phyloP scores from a whole-genome alignment of 2,797 vertebrate species.

The Chiropotes sagulatus region DNA sequence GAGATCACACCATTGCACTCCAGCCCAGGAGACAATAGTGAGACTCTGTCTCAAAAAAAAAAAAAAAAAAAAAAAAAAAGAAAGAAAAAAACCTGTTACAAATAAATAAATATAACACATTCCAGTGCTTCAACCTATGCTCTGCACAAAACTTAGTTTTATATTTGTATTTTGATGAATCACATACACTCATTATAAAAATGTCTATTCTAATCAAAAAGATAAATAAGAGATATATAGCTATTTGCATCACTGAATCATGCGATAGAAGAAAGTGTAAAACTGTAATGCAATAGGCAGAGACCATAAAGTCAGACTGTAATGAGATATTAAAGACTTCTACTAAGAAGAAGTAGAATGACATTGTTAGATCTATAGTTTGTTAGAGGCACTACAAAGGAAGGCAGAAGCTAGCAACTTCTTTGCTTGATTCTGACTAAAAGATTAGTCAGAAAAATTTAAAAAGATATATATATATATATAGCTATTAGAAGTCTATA shows the following conservation, averaged over 20 bases:
- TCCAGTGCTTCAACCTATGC: background rate
- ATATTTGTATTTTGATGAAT: background rate
- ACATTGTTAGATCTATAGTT: background rate
- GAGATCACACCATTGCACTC: too few species aligned
- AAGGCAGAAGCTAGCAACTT: background rate
- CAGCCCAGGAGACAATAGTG: too few species aligned
- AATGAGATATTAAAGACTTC: background rate
- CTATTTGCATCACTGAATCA: background rate
- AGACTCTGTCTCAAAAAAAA: background rate
- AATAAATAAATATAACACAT: background rate
- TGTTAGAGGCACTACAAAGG: background rate
- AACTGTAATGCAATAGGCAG: background rate
- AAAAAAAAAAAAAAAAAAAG: too few species aligned
- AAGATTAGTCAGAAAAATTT: background rate
- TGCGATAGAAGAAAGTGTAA: background rate
- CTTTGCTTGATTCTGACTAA: background rate
- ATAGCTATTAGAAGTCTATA: background rate
- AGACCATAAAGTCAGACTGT: background rate
- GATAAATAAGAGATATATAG: background rate
- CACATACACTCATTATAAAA: background rate
- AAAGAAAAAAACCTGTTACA: background rate
- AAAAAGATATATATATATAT: background rate
- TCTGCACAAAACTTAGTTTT: background rate
- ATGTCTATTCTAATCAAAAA: background rate
- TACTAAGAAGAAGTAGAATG: background rate